Conservation (phyloP, 2,888 invertebrate species). For the Onchidella celtica region DNA sequence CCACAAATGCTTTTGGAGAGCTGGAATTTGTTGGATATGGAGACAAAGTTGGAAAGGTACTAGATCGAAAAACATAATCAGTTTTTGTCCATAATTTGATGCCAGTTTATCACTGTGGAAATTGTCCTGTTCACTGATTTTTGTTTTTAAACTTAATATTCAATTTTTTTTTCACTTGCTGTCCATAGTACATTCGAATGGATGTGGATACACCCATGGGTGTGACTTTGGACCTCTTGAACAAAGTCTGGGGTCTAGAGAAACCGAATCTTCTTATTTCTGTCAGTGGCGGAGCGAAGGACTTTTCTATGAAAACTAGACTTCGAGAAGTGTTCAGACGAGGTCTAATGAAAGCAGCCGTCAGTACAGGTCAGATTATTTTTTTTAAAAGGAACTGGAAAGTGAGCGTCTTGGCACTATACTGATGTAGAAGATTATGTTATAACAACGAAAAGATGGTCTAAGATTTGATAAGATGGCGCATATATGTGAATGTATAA, state of each 20-base stretch:
- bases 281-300: conserved; percentile 80
- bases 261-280: conserved; percentile 80
- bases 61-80: no score
- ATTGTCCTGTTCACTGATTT: background rate
- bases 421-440: no score
- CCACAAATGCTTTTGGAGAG: conserved; percentile 78
- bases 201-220: conserved; percentile 72
- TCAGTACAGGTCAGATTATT: conserved; percentile 79
- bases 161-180: no score
- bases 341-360: conserved; percentile 79
- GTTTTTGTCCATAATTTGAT: no score
- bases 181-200: conserved; percentile 76
- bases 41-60: conserved; percentile 75
- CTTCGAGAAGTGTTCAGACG: conserved; percentile 78
- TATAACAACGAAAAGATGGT: no score
- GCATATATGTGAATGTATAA: no score
- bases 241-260: conserved; percentile 76
- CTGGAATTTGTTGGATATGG: conserved; percentile 77
- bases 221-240: conserved; percentile 72
- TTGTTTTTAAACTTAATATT: background rate
- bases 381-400: no score
- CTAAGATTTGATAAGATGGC: no score
- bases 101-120: background rate
- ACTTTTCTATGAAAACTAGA: conserved; percentile 77
- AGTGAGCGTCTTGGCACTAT: no score